phyloP scores from a whole-genome alignment of 2,797 vertebrate species.

The Vireo griseus region DNA sequence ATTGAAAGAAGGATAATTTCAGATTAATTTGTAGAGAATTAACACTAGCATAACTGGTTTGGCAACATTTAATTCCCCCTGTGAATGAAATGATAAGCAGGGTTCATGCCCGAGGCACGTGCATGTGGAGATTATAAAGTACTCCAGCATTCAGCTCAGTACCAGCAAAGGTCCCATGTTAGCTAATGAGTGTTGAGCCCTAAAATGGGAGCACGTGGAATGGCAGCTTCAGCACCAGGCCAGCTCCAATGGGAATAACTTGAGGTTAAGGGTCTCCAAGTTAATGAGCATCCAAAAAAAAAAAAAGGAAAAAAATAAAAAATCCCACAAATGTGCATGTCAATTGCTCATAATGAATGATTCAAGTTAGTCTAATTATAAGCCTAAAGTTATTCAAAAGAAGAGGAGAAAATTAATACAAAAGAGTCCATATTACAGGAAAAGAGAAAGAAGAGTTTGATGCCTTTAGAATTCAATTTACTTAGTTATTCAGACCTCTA shows the following conservation, averaged over 20 bases:
- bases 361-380: slow-evolving; percentile 24
- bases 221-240: neutral
- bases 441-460: neutral
- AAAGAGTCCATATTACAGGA: neutral
- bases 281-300: neutral
- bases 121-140: neutral
- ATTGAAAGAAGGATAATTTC: slow-evolving; percentile 19
- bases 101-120: neutral
- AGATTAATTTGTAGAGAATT: slow-evolving; percentile 44
- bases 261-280: neutral
- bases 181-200: neutral
- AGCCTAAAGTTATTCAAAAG: neutral
- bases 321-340: neutral
- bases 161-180: neutral
- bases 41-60: slow-evolving; percentile 6
- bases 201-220: neutral
- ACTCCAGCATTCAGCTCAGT: neutral
- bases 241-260: neutral
- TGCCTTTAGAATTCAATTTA: neutral
- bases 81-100: neutral
- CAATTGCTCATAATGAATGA: slow-evolving; percentile 18
- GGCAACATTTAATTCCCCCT: neutral
- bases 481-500: neutral
- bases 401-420: slow-evolving; percentile 2
- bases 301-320: fast-evolving